phyloP scores from a whole-genome alignment of 1,140 invertebrate genomes.

The Littorina saxatilis region DNA sequence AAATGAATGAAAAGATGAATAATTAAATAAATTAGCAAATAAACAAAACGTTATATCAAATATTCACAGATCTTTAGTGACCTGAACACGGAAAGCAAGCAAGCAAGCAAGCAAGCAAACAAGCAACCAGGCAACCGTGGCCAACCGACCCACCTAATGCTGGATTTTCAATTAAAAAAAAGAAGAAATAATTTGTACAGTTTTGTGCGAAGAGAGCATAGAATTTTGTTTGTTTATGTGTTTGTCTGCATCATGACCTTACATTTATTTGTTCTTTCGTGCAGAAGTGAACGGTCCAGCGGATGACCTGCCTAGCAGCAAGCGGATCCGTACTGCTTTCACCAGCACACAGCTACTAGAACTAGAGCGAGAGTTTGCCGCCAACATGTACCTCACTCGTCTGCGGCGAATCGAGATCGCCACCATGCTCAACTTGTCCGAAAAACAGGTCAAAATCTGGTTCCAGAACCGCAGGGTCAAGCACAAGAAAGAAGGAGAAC shows the following conservation, averaged over 20 bases:
- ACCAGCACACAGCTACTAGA: constrained; percentile 80
- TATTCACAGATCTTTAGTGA: too few species aligned
- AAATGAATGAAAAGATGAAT: too few species aligned
- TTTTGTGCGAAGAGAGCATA: too few species aligned
- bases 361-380: constrained; percentile 79
- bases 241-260: too few species aligned
- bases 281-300: constrained; percentile 67
- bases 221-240: background rate
- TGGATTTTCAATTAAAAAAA: too few species aligned
- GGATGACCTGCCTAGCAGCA: constrained; percentile 71
- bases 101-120: too few species aligned
- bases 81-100: too few species aligned
- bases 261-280: background rate
- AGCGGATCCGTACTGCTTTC: constrained; percentile 80
- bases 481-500: constrained; percentile 86
- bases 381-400: constrained; percentile 80
- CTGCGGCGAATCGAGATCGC: constrained; percentile 80
- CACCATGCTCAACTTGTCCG: constrained; percentile 84
- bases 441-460: constrained; percentile 83
- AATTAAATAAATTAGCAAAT: too few species aligned
- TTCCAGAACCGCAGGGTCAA: constrained; percentile 90
- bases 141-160: too few species aligned
- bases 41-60: too few species aligned
- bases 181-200: too few species aligned
- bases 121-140: too few species aligned